phyloP scores from a whole-genome alignment of 2,113 vertebrate species.

The Dolichallabes microphthalmus region DNA sequence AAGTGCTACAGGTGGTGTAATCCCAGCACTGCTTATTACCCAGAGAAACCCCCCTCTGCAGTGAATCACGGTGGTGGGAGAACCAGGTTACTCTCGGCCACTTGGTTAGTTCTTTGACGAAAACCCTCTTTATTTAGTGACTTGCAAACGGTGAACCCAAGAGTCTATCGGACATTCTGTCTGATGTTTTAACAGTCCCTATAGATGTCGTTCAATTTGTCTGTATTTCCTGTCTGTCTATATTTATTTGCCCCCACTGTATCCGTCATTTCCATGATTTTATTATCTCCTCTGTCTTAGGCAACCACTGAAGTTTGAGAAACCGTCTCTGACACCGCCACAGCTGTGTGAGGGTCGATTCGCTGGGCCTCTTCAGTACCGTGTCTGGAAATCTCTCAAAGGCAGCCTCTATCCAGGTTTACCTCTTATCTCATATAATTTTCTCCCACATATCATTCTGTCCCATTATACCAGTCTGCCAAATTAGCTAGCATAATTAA shows the following conservation, averaged over 20 bases:
- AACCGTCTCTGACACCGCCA: constrained; percentile 65
- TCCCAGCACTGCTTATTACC: background rate
- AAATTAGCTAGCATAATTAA: background rate
- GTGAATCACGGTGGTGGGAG: background rate
- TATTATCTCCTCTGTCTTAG: constrained; percentile 59
- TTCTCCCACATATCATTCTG: background rate
- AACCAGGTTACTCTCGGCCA: background rate
- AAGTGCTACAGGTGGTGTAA: background rate
- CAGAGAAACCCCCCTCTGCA: background rate
- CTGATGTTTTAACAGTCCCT: background rate
- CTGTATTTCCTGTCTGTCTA: background rate
- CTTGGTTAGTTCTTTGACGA: background rate
- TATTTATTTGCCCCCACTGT: background rate
- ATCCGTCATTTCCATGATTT: background rate
- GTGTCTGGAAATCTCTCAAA: constrained; percentile 79
- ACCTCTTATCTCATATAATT: background rate
- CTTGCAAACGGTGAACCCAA: background rate
- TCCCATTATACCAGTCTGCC: background rate
- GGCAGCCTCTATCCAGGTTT: constrained; percentile 78
- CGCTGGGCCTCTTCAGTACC: constrained; percentile 76
- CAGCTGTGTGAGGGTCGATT: constrained; percentile 77
- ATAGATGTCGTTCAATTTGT: background rate
- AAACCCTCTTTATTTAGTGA: background rate
- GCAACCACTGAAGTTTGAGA: constrained; percentile 75
- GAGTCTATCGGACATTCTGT: background rate